Evolutionary conservation across 2,888 invertebrate species (phyloP).

Genomic region (Stomorhina lunata): DNA sequence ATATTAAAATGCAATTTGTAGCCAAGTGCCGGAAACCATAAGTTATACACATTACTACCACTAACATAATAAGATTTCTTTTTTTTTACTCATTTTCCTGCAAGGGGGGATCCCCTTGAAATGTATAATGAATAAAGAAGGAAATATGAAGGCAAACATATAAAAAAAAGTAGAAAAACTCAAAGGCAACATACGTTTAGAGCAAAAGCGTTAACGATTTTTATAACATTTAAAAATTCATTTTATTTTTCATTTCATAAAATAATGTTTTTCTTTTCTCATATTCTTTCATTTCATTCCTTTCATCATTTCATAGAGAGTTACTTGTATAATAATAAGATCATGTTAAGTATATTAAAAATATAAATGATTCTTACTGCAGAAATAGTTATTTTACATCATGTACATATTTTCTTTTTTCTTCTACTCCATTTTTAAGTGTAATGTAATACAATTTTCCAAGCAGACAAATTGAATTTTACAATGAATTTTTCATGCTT

Average conservation of each 20-base stretch:
- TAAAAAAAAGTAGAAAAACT: too few species aligned
- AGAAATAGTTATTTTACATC: slow-evolving; percentile 48
- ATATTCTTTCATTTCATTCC: too few species aligned
- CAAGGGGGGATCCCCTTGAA: slow-evolving; percentile 28
- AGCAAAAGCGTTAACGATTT: slow-evolving; percentile 22
- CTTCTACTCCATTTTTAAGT: background rate
- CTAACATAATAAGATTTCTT: background rate
- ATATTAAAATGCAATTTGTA: slow-evolving; percentile 62
- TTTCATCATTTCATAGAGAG: too few species aligned
- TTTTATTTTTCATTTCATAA: background rate
- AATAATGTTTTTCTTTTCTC: slow-evolving; percentile 26
- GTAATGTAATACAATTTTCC: slow-evolving; percentile 34
- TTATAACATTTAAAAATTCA: slow-evolving; percentile 43
- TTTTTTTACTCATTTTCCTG: background rate
- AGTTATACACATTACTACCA: slow-evolving; percentile 51
- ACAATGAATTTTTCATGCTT: background rate
- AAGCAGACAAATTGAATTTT: slow-evolving; percentile 55
- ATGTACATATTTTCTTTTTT: background rate
- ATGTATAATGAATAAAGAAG: slow-evolving; percentile 1
- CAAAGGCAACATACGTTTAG: slow-evolving; percentile 6
- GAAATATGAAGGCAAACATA: background rate
- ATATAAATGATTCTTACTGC: slow-evolving; percentile 55
- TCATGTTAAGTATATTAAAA: slow-evolving; percentile 63
- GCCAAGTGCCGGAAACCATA: slow-evolving; percentile 65
- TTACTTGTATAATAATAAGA: slow-evolving; percentile 48